Conservation (phyloP, 1,140 invertebrate species). For the Saccostrea cuccullata region DNA sequence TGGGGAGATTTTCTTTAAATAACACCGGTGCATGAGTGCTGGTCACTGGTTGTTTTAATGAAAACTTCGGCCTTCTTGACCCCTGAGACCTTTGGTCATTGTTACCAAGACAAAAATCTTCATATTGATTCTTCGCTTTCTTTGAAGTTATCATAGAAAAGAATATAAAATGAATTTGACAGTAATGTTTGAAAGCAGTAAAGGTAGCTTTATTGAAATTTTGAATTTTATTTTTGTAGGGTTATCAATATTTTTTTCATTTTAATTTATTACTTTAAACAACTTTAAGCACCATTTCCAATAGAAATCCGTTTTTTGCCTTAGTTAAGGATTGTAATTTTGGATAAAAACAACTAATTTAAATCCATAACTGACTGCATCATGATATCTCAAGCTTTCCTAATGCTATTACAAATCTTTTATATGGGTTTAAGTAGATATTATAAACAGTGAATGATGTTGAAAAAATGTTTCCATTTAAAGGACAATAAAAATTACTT, state of each 20-base stretch:
- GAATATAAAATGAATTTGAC: not conserved
- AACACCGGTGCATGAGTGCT: not conserved
- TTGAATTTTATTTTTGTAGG: not conserved
- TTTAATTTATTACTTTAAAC: too few relatives aligned
- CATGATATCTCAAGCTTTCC: too few relatives aligned
- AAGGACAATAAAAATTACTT: too few relatives aligned
- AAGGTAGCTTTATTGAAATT: not conserved
- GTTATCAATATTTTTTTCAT: not conserved
- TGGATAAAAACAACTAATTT: too few relatives aligned
- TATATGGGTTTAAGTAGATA: too few relatives aligned
- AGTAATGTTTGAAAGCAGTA: not conserved
- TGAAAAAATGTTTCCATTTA: too few relatives aligned
- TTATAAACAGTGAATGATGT: too few relatives aligned
- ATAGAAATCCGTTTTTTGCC: too few relatives aligned
- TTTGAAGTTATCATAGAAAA: not conserved
- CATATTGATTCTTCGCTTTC: not conserved
- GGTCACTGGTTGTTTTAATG: conserved; percentile 23
- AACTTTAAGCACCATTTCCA: too few relatives aligned
- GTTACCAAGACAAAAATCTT: conserved; percentile 6
- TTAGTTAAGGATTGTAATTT: too few relatives aligned
- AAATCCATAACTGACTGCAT: too few relatives aligned
- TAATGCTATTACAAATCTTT: too few relatives aligned
- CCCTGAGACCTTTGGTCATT: not conserved
- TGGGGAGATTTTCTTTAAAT: not conserved
- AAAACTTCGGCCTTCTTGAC: conserved; percentile 22